Conservation (phyloP, 2,888 invertebrate genomes). For the Anthoptus insignis region DNA sequence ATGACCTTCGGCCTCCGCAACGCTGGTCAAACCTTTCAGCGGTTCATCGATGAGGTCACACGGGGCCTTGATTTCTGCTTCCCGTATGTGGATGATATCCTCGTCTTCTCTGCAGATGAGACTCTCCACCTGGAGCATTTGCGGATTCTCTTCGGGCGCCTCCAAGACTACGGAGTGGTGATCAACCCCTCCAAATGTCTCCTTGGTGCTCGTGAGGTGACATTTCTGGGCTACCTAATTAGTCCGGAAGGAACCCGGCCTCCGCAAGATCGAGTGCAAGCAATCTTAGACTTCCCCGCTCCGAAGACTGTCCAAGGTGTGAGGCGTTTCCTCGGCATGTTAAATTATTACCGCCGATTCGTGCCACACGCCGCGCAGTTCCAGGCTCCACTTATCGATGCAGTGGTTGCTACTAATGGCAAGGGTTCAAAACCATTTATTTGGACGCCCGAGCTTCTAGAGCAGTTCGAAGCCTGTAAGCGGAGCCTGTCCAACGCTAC, state of each 20-base stretch:
- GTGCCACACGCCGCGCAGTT: not conserved
- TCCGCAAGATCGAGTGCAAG: not conserved
- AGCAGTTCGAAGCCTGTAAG: not conserved
- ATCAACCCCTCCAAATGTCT: not conserved
- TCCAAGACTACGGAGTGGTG: not conserved
- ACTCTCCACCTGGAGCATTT: not conserved
- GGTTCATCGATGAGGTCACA: conserved; percentile 54
- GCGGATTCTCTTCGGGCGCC: not conserved
- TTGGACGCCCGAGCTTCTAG: not conserved
- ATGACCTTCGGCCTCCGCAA: conserved; percentile 63
- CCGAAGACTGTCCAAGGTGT: not conserved
- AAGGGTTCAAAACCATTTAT: not conserved
- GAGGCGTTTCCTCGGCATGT: not conserved
- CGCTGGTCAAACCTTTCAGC: conserved; percentile 63
- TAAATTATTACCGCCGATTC: not conserved
- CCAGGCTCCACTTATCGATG: not conserved
- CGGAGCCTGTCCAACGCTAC: not conserved
- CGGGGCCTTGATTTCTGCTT: not conserved
- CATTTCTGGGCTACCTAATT: not conserved
- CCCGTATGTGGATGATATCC: not conserved
- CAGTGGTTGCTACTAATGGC: not conserved
- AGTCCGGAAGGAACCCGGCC: not conserved
- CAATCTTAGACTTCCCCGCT: not conserved
- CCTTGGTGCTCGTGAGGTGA: not conserved
- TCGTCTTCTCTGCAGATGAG: not conserved